Percentiles rank a stretch among this genome's conserved stretches.
Conservation (phyloP, 1,140 invertebrate genomes). For the Caerostris extrusa region DNA sequence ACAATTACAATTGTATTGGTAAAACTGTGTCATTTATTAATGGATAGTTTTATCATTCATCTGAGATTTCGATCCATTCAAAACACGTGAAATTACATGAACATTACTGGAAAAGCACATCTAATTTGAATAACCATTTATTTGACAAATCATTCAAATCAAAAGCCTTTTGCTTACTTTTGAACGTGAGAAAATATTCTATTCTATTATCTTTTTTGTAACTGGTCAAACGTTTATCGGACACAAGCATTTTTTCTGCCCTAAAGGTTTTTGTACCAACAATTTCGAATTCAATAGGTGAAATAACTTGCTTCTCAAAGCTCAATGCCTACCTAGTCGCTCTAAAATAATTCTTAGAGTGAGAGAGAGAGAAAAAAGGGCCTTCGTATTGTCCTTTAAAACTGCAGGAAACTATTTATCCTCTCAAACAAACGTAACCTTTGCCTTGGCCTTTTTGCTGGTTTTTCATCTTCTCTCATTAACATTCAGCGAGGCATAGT, state of each 20-base stretch:
- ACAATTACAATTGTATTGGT: too few species aligned
- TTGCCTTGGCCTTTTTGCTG: neutral
- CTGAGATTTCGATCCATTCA: too few species aligned
- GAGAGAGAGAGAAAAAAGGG: neutral
- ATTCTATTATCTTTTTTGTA: neutral
- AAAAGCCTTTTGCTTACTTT: too few species aligned
- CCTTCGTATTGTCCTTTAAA: neutral
- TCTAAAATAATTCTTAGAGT: neutral
- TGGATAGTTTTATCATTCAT: too few species aligned
- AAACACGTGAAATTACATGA: too few species aligned
- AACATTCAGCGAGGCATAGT: neutral
- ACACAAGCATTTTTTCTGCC: neutral
- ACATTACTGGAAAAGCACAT: too few species aligned
- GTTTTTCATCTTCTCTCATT: neutral
- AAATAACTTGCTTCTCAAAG: neutral
- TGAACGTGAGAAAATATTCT: neutral
- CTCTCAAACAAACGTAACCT: conserved; percentile 1
- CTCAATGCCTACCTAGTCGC: neutral
- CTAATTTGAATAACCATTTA: too few species aligned
- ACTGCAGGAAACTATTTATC: neutral
- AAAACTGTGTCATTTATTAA: too few species aligned
- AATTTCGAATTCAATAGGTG: neutral
- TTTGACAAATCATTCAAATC: too few species aligned
- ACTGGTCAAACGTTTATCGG: neutral
- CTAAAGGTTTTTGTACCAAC: neutral